Percentiles rank a stretch among this genome's conserved stretches.
Evolutionary conservation across 1,140 invertebrate species (phyloP).

Genomic region (Pygmarrhopalites habei): DNA sequence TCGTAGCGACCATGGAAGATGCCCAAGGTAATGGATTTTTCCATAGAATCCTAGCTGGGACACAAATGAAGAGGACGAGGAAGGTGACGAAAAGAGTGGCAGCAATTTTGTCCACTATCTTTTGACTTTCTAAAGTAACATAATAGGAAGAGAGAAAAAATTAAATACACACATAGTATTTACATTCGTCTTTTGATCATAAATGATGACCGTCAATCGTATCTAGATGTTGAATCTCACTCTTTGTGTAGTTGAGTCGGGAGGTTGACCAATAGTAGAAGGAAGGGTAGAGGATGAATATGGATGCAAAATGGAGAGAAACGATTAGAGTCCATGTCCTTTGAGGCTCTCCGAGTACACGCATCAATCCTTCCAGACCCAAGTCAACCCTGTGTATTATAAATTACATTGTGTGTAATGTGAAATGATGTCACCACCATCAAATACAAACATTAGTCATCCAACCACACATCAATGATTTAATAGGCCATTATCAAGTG

Average conservation of each 20-base stretch:
- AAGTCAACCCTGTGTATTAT: slow-evolving; percentile 42
- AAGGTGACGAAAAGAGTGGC: slow-evolving; percentile 44
- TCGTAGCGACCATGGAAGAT: slow-evolving; percentile 51
- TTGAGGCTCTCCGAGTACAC: slow-evolving; percentile 24
- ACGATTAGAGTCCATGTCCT: slow-evolving; percentile 21
- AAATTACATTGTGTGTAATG: no score
- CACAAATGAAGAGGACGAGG: slow-evolving; percentile 47
- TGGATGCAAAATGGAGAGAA: slow-evolving; percentile 18
- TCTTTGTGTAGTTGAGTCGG: slow-evolving; percentile 11
- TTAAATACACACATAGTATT: not conserved
- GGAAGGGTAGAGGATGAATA: slow-evolving; percentile 43
- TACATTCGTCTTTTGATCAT: not conserved
- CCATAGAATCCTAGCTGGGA: slow-evolving; percentile 50
- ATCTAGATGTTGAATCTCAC: not conserved
- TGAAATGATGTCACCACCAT: no score
- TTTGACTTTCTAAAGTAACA: slow-evolving; percentile 45
- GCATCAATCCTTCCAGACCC: slow-evolving; percentile 40
- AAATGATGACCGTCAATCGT: not conserved
- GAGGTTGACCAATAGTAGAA: slow-evolving; percentile 47
- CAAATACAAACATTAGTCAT: no score
- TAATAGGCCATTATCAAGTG: no score
- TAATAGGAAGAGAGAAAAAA: not conserved
- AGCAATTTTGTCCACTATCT: slow-evolving; percentile 49
- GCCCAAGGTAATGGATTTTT: slow-evolving; percentile 53
- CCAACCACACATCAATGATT: no score